These are phyloP conservation scores for Cotesia congregata DNA, from an alignment of 2,888 invertebrate species.

Conservation along the genomic window DNA sequence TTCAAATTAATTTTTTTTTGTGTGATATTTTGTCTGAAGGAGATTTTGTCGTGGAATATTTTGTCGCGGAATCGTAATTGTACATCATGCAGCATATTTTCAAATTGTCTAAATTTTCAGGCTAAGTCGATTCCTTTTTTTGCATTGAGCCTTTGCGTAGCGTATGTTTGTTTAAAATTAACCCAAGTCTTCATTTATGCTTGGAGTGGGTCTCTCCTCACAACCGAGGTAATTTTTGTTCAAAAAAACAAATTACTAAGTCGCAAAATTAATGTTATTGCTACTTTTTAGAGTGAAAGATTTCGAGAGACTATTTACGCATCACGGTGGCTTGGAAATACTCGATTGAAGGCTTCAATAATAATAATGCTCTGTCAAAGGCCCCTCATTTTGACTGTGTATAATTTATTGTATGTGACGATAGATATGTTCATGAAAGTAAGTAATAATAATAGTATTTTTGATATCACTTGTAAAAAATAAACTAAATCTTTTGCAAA, in stretches of 20 bases:
- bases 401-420: conserved; percentile 31
- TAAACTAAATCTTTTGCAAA: too few species aligned
- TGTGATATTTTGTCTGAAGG: too few species aligned
- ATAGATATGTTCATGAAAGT: conserved; percentile 23
- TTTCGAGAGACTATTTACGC: conserved; percentile 34
- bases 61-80: too few species aligned
- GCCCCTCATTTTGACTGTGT: conserved; percentile 31
- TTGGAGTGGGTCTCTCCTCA: not conserved
- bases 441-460: not conserved
- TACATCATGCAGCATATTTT: too few species aligned
- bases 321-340: conserved; percentile 40
- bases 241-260: too few species aligned
- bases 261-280: too few species aligned
- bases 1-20: too few species aligned
- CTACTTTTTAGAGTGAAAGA: conserved; percentile 13
- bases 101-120: not conserved
- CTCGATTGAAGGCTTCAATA: conserved; percentile 20
- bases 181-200: conserved; percentile 14
- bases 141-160: conserved; percentile 6
- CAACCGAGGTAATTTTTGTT: conserved; percentile 9
- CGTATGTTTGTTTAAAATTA: not conserved
- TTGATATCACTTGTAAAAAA: too few species aligned
- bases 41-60: too few species aligned
- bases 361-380: conserved; percentile 29
- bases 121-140: conserved; percentile 5